Evolutionary conservation across 2,113 vertebrate genomes (phyloP).

Genomic region (Trichomycterus rosablanca): DNA sequence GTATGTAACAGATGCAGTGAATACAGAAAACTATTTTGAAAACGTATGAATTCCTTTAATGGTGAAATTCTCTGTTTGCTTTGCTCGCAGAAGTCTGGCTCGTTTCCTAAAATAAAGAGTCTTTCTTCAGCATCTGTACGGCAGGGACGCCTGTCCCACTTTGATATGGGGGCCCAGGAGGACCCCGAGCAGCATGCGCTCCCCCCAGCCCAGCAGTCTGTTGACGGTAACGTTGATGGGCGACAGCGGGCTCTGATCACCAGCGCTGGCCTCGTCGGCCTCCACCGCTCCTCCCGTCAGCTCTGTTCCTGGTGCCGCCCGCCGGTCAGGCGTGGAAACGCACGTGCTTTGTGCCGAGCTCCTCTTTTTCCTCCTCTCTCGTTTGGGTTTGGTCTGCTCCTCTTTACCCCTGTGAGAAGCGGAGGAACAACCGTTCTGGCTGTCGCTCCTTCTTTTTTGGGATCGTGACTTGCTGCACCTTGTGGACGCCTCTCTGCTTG

Average conservation of each 20-base stretch:
- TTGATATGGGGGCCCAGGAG: slow-evolving; percentile 57
- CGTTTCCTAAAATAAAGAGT: too few relatives aligned
- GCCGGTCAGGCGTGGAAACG: slow-evolving; percentile 16
- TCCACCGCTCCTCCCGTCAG: slow-evolving; percentile 31
- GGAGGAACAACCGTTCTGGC: neutral
- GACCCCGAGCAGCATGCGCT: slow-evolving; percentile 60
- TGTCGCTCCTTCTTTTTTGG: slow-evolving; percentile 24
- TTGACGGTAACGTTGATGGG: slow-evolving; percentile 61
- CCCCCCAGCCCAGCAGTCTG: slow-evolving; percentile 68
- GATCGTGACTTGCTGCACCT: slow-evolving; percentile 18
- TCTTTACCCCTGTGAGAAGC: slow-evolving; percentile 10
- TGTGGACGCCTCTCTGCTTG: neutral
- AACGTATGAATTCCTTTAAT: too few relatives aligned
- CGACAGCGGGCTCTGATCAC: slow-evolving; percentile 48
- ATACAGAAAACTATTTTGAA: too few relatives aligned
- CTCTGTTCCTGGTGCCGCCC: slow-evolving; percentile 15
- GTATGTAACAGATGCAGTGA: too few relatives aligned
- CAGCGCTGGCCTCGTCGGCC: slow-evolving; percentile 38
- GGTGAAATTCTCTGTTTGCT: too few relatives aligned
- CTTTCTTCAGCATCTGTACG: slow-evolving; percentile 58
- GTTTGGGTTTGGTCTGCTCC: slow-evolving; percentile 6
- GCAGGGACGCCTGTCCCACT: slow-evolving; percentile 61
- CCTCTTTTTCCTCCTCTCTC: too few relatives aligned
- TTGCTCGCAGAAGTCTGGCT: too few relatives aligned
- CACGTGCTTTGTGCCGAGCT: slow-evolving; percentile 3